Conservation (phyloP, 1,140 invertebrate genomes). For the Drosophila kanapiae region DNA sequence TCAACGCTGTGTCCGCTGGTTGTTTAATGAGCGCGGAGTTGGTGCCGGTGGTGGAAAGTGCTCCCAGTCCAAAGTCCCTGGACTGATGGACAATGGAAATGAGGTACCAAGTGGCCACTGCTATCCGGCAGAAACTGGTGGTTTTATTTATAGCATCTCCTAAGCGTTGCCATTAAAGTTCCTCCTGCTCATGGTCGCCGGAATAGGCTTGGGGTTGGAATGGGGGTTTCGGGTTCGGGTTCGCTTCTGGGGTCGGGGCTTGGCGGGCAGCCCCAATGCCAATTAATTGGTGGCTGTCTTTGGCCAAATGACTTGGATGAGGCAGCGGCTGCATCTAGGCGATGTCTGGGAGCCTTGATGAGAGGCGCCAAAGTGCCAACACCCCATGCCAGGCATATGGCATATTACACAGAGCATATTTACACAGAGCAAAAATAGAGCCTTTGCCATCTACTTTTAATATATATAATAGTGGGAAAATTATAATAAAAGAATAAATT, state of each 20-base stretch:
- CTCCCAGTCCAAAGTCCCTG: conserved; percentile 19
- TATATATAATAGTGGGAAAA: background rate
- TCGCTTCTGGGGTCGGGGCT: background rate
- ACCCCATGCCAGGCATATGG: conserved; percentile 53
- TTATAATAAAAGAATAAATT: background rate
- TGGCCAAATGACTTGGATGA: conserved; percentile 57
- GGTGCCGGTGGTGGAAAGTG: conserved; percentile 46
- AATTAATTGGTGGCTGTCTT: conserved; percentile 79
- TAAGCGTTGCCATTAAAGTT: conserved; percentile 81
- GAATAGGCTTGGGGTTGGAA: conserved; percentile 10
- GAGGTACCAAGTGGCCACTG: conserved; percentile 63
- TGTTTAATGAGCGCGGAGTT: conserved; percentile 65
- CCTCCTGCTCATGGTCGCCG: conserved; percentile 8
- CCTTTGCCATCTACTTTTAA: background rate
- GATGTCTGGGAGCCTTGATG: conserved; percentile 68
- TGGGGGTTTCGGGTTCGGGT: background rate
- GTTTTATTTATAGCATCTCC: conserved; percentile 79
- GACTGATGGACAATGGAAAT: conserved; percentile 82
- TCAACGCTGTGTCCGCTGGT: conserved; percentile 34
- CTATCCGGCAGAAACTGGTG: conserved; percentile 32
- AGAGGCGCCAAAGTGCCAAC: conserved; percentile 82
- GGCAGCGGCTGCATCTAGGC: conserved; percentile 23
- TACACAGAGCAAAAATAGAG: conserved; percentile 1
- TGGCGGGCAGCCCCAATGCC: conserved; percentile 51
- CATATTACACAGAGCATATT: conserved; percentile 16